Evolutionary conservation across 2,113 vertebrate genomes (phyloP).

Genomic region (Carlito syrichta): DNA sequence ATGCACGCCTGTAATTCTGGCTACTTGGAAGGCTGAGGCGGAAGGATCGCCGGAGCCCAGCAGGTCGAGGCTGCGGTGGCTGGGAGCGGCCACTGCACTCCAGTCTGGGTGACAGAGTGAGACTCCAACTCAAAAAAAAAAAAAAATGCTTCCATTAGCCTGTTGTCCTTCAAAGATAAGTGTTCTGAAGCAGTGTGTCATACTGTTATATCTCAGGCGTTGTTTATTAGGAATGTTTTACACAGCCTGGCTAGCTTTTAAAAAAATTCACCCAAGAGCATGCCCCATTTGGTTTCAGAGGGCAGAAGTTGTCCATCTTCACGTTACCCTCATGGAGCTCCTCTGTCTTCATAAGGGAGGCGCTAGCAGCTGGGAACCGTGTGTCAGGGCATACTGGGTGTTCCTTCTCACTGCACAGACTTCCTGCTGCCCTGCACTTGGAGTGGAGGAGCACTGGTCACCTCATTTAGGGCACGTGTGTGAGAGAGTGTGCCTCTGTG

Average conservation of each 20-base stretch:
- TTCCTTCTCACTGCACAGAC: constrained; percentile 22
- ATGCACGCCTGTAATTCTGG: too few relatives aligned
- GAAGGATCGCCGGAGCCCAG: too few relatives aligned
- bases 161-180: neutral
- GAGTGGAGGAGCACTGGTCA: neutral
- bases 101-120: too few relatives aligned
- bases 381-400: constrained; percentile 37
- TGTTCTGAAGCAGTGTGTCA: neutral
- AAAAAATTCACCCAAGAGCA: neutral
- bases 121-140: too few relatives aligned
- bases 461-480: neutral
- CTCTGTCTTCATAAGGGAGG: neutral
- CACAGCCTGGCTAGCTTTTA: constrained; percentile 19
- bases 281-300: neutral
- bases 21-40: too few relatives aligned
- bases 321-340: neutral
- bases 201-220: neutral
- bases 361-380: neutral
- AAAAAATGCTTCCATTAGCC: neutral
- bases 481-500: rapidly evolving
- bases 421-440: neutral
- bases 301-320: neutral
- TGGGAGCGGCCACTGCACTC: too few relatives aligned
- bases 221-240: neutral
- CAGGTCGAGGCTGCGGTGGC: too few relatives aligned